Evolutionary conservation across 2,888 invertebrate species (phyloP).

Genomic region (Sarcophaga rosellei): DNA sequence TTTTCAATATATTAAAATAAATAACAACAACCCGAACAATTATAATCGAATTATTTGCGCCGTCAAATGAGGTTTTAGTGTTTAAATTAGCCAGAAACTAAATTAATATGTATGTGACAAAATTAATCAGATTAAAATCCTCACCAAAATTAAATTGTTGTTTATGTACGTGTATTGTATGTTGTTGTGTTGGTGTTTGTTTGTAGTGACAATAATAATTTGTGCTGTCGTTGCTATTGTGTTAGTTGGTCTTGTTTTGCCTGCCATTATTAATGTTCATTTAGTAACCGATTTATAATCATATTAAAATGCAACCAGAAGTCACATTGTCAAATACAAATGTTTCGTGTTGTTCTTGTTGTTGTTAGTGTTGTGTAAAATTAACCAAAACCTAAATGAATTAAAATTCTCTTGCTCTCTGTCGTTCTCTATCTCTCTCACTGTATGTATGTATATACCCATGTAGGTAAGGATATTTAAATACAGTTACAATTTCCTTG

Average conservation of each 20-base stretch:
- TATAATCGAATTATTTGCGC: too few relatives aligned
- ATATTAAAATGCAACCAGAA: constrained; percentile 1
- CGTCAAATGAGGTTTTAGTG: neutral
- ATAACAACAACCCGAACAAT: too few relatives aligned
- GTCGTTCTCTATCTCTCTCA: too few relatives aligned
- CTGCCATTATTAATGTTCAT: neutral
- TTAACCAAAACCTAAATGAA: neutral
- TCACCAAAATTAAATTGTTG: neutral
- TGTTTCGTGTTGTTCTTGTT: neutral
- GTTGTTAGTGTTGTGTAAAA: neutral
- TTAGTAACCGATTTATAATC: constrained; percentile 16
- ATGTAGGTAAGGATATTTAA: too few relatives aligned
- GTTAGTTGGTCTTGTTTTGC: neutral
- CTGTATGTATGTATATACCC: too few relatives aligned
- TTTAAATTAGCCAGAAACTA: neutral
- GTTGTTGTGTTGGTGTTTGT: too few relatives aligned
- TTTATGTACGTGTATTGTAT: neutral
- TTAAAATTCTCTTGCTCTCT: neutral
- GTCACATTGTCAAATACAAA: neutral
- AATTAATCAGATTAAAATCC: neutral
- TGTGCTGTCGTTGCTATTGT: neutral
- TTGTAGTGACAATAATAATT: too few relatives aligned
- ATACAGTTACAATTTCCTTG: too few relatives aligned
- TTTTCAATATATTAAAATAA: too few relatives aligned
- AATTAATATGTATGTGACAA: neutral